Evolutionary conservation across 2,888 invertebrate genomes (phyloP).

Genomic region (Eurois occulta): DNA sequence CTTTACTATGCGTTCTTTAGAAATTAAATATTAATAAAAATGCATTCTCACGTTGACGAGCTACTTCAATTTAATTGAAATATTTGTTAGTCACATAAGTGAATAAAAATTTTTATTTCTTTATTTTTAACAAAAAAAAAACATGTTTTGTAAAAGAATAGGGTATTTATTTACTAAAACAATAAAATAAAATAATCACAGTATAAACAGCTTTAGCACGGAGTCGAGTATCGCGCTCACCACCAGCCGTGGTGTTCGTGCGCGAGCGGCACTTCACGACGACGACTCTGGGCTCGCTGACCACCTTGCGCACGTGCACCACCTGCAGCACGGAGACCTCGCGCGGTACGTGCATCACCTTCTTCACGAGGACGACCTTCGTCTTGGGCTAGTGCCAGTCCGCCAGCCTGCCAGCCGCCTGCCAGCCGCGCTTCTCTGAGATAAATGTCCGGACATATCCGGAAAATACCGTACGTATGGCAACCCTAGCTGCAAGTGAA

Average conservation of each 20-base stretch:
- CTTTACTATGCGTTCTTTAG: neutral
- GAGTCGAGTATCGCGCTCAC: neutral
- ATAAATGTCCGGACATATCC: too few species aligned
- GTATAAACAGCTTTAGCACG: neutral
- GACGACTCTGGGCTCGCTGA: neutral
- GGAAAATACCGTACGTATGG: too few species aligned
- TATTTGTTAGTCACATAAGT: neutral
- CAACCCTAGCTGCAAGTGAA: too few species aligned
- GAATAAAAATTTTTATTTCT: too few species aligned
- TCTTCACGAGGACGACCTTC: neutral
- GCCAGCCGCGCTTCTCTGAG: neutral
- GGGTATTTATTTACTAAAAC: neutral
- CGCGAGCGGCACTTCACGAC: neutral
- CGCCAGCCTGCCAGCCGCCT: neutral
- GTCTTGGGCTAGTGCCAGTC: neutral
- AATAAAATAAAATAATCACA: neutral
- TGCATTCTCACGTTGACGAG: neutral
- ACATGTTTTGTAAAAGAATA: neutral
- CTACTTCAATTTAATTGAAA: neutral
- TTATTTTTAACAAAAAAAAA: too few species aligned
- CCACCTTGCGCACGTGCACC: neutral
- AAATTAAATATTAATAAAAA: neutral
- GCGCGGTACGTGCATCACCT: neutral
- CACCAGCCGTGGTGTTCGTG: neutral
- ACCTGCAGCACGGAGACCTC: neutral